Conservation (phyloP, 1,140 invertebrate genomes). For the Microplitis demolitor region DNA sequence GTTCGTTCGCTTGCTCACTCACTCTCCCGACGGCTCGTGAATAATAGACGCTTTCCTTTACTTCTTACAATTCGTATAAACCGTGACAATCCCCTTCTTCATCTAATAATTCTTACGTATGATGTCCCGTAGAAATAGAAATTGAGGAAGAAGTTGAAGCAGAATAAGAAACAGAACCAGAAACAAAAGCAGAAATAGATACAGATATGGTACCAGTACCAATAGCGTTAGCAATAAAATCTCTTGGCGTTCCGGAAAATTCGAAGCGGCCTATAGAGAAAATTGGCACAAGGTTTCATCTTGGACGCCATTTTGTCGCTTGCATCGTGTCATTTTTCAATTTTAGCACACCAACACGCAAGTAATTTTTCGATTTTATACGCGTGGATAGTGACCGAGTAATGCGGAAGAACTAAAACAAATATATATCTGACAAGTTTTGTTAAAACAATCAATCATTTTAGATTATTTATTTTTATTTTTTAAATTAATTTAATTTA, state of each 20-base stretch:
- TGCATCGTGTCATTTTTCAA: conserved; percentile 12
- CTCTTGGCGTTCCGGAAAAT: conserved; percentile 41
- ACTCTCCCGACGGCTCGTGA: conserved; percentile 43
- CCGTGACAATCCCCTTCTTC: neutral
- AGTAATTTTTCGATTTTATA: neutral
- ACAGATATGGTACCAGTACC: no score
- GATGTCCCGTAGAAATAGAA: neutral
- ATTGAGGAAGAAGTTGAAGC: neutral
- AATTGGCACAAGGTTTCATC: conserved; percentile 54
- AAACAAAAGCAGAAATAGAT: no score
- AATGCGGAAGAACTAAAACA: no score
- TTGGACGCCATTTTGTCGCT: conserved; percentile 3
- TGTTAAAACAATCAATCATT: no score
- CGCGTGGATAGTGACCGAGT: no score
- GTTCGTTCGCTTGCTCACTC: no score
- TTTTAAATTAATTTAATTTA: no score
- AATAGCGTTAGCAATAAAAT: no score
- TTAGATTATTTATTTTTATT: no score
- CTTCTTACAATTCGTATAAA: neutral
- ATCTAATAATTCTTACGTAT: neutral
- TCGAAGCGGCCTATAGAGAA: conserved; percentile 38
- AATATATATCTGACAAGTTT: no score
- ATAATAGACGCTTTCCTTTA: conserved; percentile 50
- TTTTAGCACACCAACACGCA: neutral
- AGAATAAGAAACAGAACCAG: no score